Evolutionary conservation across 2,113 vertebrate species (phyloP), one percentile per base, ranked within the genome.

Genomic region (Hystrix cristata): DNA sequence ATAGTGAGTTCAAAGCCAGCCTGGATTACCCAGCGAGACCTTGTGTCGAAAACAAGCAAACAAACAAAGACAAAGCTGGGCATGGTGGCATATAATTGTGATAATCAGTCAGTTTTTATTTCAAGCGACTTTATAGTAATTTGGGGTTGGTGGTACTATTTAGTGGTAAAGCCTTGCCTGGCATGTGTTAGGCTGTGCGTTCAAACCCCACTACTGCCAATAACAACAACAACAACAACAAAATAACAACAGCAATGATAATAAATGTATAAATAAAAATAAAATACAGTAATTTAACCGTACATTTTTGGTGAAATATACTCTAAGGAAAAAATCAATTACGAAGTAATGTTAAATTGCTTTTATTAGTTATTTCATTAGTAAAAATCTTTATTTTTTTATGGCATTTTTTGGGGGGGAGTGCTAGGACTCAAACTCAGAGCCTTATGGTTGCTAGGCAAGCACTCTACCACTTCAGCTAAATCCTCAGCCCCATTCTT

Each of bases 231-330:
- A 67, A 67, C 4, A 69, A 16, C 67, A 69, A 31, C 31, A 71
- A 71, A 19, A 65, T 29, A 65, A 67, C 15, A 67, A 67, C 4
- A 69, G 34, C 67, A 69, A 31, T 14, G 38, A 71, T 15, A 71
- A 71, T 71, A 71, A 69, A 71, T 71, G 38, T 19, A 38, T 38
- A 71, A 71, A 71, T 71, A 38, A 71, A 51, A 78, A 78, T 51
- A 80, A 82, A 86, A 82, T 72, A 79, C 2, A 82, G 27, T 83
- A 78, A 87, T 53, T 84, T 95, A 81, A 86, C 10, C 55, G 9
- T 83, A 96, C 55, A 64, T 96, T 92, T 92, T 84, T 84, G 72
- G 57, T 72, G 60, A 59, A 15, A 51, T 92, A 57, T 64, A 62
- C 38, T 64, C 7, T 80, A 72, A 88, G 38, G 31, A n/a, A 86